Conservation (phyloP, 2,888 invertebrate genomes). For the Trissolcus brochymenae region DNA sequence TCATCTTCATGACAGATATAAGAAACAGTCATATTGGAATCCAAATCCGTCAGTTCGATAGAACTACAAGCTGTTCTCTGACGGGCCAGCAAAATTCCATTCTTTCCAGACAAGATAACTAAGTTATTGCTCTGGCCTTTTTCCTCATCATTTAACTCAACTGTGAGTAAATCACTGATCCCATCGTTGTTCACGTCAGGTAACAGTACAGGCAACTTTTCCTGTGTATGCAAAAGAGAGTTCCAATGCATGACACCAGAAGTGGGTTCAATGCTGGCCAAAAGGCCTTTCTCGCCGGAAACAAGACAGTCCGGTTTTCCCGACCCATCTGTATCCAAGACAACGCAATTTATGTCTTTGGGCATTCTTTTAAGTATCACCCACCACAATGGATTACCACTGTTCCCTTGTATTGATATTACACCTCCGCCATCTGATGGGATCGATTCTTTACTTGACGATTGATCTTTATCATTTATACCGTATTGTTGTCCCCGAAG, state of each 20-base stretch:
- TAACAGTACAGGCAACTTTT: constrained; percentile 83
- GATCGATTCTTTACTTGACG: constrained; percentile 69
- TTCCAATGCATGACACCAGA: constrained; percentile 79
- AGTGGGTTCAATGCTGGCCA: constrained; percentile 80
- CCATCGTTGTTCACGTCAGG: constrained; percentile 86
- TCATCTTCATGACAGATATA: constrained; percentile 65
- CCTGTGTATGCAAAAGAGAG: constrained; percentile 80
- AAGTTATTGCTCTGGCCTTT: constrained; percentile 77
- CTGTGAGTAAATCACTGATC: constrained; percentile 82
- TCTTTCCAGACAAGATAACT: constrained; percentile 84
- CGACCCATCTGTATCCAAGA: constrained; percentile 85
- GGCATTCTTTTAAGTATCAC: constrained; percentile 84
- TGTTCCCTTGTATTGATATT: constrained; percentile 82
- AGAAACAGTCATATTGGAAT: constrained; percentile 62
- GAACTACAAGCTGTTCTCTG: constrained; percentile 60
- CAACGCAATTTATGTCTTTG: constrained; percentile 84
- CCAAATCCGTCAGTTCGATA: constrained; percentile 64
- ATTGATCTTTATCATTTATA: constrained; percentile 61
- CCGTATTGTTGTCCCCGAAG: constrained; percentile 79
- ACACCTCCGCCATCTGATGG: constrained; percentile 81
- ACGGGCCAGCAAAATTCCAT: constrained; percentile 81
- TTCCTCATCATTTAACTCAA: constrained; percentile 74
- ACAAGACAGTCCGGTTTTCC: constrained; percentile 86
- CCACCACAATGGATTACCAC: constrained; percentile 86
- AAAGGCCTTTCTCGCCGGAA: constrained; percentile 83